These are phyloP conservation scores for Apamea monoglypha DNA, from an alignment of 2,888 invertebrate genomes.

Conservation along the genomic window DNA sequence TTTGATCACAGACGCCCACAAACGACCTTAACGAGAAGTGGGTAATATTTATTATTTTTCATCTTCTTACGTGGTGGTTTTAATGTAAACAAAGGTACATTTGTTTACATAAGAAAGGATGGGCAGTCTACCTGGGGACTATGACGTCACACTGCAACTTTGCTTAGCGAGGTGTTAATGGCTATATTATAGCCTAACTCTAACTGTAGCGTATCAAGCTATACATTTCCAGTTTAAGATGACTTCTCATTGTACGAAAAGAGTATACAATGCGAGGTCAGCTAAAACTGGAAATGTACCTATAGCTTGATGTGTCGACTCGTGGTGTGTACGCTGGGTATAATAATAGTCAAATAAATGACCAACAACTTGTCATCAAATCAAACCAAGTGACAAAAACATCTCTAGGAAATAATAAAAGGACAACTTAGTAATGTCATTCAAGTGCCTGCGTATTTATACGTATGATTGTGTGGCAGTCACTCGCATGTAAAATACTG, in stretches of 20 bases:
- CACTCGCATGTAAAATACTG: background rate
- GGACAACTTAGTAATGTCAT: background rate
- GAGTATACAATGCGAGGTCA: background rate
- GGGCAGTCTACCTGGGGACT: conserved; percentile 20
- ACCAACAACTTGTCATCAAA: background rate
- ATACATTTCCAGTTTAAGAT: background rate
- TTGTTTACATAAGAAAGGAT: conserved; percentile 38
- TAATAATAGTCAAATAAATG: background rate
- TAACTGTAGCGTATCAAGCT: background rate
- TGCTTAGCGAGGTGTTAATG: conserved; percentile 14
- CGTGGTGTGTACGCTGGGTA: background rate
- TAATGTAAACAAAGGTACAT: conserved; percentile 37
- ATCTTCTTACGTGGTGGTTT: conserved; percentile 26
- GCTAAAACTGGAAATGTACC: background rate
- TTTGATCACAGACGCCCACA: conserved; percentile 60
- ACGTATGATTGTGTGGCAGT: background rate
- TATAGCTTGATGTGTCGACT: background rate
- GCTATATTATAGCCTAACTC: conserved; percentile 5
- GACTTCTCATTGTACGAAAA: background rate
- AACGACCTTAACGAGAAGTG: conserved; percentile 30
- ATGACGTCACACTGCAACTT: conserved; percentile 18
- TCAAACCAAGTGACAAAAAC: background rate
- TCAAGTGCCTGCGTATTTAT: background rate
- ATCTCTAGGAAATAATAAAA: too few species aligned
- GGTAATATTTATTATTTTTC: conserved; percentile 33